A percentile compares a stretch with the other conserved stretches of the same genome.
These are phyloP conservation scores for Marmota flaviventris DNA, from an alignment of 2,113 vertebrate species.

Conservation along the genomic window DNA sequence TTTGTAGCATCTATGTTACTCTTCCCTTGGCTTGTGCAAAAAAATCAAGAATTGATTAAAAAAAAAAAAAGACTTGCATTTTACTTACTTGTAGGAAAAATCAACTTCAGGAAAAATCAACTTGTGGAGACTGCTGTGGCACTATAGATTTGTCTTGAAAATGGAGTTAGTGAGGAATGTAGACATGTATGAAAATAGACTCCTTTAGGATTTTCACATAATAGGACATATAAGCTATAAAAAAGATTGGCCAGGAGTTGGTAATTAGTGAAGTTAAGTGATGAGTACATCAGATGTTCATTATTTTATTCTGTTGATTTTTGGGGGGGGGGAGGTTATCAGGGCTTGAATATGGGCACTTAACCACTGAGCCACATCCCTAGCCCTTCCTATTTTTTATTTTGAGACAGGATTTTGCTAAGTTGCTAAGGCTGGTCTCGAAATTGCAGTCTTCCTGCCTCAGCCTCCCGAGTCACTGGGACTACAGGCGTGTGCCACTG, in stretches of 20 bases:
- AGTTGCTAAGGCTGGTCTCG: neutral
- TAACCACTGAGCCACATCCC: neutral
- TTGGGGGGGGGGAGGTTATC: too few relatives aligned
- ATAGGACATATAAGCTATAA: constrained; percentile 5
- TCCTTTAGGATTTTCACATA: neutral
- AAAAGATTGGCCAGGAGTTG: neutral
- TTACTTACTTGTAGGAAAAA: constrained; percentile 1
- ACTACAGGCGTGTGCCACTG: neutral
- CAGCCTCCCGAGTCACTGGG: neutral
- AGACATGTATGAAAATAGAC: neutral
- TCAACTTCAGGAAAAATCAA: constrained; percentile 39
- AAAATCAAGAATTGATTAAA: neutral
- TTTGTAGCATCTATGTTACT: constrained; percentile 46
- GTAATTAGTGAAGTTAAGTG: constrained; percentile 11
- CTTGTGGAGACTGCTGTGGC: neutral
- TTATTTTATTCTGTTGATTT: neutral
- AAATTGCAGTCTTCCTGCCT: neutral
- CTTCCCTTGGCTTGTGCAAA: neutral
- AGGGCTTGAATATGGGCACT: neutral
- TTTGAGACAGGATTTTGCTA: neutral
- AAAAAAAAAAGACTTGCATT: neutral
- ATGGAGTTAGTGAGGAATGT: neutral
- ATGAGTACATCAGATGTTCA: neutral
- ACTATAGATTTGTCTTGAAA: constrained; percentile 25
- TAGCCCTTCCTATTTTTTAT: neutral